phyloP scores from a whole-genome alignment of 2,113 vertebrate genomes.

The Pterocles gutturalis region DNA sequence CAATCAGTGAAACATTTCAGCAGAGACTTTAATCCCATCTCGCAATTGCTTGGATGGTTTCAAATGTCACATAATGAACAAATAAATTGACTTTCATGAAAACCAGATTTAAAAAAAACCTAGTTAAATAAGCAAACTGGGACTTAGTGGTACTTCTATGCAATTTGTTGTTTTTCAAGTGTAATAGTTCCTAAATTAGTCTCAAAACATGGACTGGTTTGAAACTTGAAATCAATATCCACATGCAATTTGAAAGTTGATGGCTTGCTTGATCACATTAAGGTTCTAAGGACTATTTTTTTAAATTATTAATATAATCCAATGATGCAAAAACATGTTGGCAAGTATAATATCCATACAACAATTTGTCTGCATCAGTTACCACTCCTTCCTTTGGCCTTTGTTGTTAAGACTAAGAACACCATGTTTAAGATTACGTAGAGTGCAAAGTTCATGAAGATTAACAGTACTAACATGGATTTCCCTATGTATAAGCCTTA shows the following conservation, averaged over 20 bases:
- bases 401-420: neutral
- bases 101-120: too few relatives aligned
- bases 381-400: neutral
- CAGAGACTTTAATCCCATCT: slow-evolving; percentile 55
- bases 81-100: slow-evolving; percentile 74
- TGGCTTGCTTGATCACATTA: neutral
- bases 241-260: neutral
- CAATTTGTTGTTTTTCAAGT: slow-evolving; percentile 59
- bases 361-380: neutral
- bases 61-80: slow-evolving; percentile 72
- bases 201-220: slow-evolving; percentile 28
- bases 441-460: neutral
- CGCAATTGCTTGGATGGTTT: slow-evolving; percentile 70
- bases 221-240: slow-evolving; percentile 46
- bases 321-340: neutral
- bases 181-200: slow-evolving; percentile 58
- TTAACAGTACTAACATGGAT: neutral
- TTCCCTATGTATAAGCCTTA: neutral
- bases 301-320: neutral
- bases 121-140: slow-evolving; percentile 68
- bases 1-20: slow-evolving; percentile 52
- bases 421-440: neutral
- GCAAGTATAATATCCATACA: neutral
- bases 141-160: slow-evolving; percentile 32
- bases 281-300: neutral